These are phyloP conservation scores for Druceiella hillmani DNA, from an alignment of 2,888 invertebrate species.

Conservation along the genomic window DNA sequence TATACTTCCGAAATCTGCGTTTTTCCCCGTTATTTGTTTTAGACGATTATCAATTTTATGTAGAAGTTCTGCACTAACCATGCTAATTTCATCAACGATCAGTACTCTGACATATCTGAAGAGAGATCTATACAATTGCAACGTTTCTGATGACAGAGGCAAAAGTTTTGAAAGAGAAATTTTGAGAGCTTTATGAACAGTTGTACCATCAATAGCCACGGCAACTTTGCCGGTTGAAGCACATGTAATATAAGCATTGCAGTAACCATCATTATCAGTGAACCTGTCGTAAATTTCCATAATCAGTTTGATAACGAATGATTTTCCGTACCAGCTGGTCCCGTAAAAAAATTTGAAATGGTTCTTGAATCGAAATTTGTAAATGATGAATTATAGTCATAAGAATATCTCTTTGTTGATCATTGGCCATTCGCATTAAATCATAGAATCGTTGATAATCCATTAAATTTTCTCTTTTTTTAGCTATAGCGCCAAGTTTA, in stretches of 20 bases:
- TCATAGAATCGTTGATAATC: slow-evolving; percentile 20
- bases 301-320: slow-evolving; percentile 31
- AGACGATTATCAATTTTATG: slow-evolving; percentile 27
- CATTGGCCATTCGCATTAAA: slow-evolving; percentile 23
- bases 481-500: slow-evolving; percentile 24
- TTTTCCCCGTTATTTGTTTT: slow-evolving; percentile 30
- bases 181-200: slow-evolving; percentile 31
- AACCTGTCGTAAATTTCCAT: slow-evolving; percentile 36
- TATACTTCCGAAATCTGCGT: slow-evolving; percentile 20
- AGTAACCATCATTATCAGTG: slow-evolving; percentile 28
- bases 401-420: slow-evolving; percentile 21
- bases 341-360: slow-evolving; percentile 26
- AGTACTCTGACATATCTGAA: slow-evolving; percentile 28
- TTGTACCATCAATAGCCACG: slow-evolving; percentile 31
- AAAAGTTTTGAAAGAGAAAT: slow-evolving; percentile 15
- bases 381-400: slow-evolving; percentile 17
- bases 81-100: slow-evolving; percentile 32
- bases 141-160: slow-evolving; percentile 3
- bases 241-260: slow-evolving; percentile 32
- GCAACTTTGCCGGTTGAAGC: slow-evolving; percentile 34
- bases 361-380: slow-evolving; percentile 16
- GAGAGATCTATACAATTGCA: slow-evolving; percentile 17
- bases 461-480: slow-evolving; percentile 25
- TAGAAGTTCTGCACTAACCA: slow-evolving; percentile 30
- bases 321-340: slow-evolving; percentile 29